Conservation (phyloP, 2,797 vertebrate species). For the Halcyon smyrnensis region DNA sequence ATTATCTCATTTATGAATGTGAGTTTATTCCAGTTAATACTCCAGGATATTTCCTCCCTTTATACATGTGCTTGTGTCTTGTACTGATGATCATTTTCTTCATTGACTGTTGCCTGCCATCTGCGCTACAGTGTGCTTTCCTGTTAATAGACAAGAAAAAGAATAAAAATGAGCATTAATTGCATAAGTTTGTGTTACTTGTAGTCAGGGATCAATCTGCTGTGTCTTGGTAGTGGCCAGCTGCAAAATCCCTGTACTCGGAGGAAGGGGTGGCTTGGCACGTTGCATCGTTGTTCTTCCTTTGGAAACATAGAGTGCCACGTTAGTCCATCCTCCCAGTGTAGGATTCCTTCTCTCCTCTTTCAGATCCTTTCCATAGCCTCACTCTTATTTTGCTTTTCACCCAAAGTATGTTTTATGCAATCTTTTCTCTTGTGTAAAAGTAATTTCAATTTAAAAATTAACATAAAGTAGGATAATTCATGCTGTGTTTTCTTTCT, state of each 20-base stretch:
- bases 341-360: not conserved
- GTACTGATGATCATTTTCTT: not conserved
- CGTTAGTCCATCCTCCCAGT: not conserved
- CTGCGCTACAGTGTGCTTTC: not conserved
- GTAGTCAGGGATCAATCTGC: not conserved
- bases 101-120: not conserved
- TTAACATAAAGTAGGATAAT: not conserved
- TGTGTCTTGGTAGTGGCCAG: not conserved
- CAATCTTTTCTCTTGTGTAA: not conserved
- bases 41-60: not conserved
- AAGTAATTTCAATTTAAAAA: not conserved
- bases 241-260: not conserved
- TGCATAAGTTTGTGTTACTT: not conserved
- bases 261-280: not conserved
- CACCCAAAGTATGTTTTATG: not conserved
- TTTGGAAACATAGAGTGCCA: not conserved
- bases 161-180: not conserved
- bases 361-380: not conserved
- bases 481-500: not conserved
- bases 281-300: not conserved
- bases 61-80: not conserved
- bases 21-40: not conserved
- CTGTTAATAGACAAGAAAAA: not conserved
- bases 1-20: not conserved
- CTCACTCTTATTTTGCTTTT: slow-evolving; percentile 5